A percentile compares a stretch with the other conserved stretches of the same genome.
Evolutionary conservation across 2,113 vertebrate genomes (phyloP).

Genomic region (Microcebus griseorufus): DNA sequence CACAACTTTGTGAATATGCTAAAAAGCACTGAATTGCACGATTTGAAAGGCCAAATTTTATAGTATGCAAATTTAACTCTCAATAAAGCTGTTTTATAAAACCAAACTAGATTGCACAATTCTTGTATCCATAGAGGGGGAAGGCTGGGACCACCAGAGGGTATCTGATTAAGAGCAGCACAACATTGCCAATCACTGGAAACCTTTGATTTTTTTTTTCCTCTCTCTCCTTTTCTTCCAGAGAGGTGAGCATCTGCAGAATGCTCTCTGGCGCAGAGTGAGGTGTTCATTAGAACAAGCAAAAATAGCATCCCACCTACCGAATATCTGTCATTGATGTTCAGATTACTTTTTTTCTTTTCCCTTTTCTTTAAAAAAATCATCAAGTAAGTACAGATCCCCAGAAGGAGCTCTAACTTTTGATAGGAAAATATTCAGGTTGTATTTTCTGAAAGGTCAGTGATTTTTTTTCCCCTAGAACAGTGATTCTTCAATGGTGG

Average conservation of each 20-base stretch:
- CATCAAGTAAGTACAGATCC: conserved; percentile 50
- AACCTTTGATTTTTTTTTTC: not conserved
- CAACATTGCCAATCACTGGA: not conserved
- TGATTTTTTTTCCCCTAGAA: not conserved
- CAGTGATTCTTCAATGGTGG: conserved; percentile 1
- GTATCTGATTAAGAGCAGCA: not conserved
- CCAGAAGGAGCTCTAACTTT: not conserved
- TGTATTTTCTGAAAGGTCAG: conserved; percentile 2
- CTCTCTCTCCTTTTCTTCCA: not conserved
- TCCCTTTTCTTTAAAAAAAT: not conserved
- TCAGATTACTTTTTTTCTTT: not conserved
- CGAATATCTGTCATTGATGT: not conserved
- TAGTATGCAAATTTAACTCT: not conserved
- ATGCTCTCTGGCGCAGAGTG: not conserved
- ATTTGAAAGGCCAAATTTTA: not conserved
- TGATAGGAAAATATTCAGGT: not conserved
- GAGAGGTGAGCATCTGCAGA: conserved; percentile 8
- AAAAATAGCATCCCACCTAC: conserved; percentile 53
- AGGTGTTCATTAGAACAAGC: conserved; percentile 40
- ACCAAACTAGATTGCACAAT: not conserved
- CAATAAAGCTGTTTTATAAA: not conserved
- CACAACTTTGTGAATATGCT: not conserved
- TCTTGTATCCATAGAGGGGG: not conserved
- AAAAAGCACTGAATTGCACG: not conserved
- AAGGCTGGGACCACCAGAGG: not conserved